Evolutionary conservation across 2,113 vertebrate genomes (phyloP), one percentile per base, ranked within the genome.

Genomic region (Phrynocephalus versicolor): DNA sequence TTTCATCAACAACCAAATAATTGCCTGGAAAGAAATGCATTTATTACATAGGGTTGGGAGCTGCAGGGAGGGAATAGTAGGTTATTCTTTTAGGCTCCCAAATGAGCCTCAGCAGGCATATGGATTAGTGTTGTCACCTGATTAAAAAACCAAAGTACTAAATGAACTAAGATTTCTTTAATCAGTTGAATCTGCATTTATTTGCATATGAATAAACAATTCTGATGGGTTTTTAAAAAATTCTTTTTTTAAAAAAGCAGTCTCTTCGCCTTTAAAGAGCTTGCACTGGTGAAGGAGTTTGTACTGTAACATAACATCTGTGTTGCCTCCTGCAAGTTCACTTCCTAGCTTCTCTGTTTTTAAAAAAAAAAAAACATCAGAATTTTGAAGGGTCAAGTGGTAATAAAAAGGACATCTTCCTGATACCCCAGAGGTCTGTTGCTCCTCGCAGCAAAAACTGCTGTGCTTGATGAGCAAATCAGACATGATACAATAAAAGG

Each of bases 21-120:
- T 81, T 84, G 21, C 35, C 27, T 0, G 85, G 77, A 79, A 73
- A 92, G 80, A 83, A 39, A 18, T 76, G 77, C 84, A 74, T 91
- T n/a, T 77, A 8, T 89, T 89, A 85, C 37, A 25, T 87, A 74
- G 15, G 81, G 81, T 69, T 71, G 23, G 69, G 79, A 75, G 25
- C 37, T 81, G 23, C 33, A 33, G 69, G 33, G 72, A 73, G 23
- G 25, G 60, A 33, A 69, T 41, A 19, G 73, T 60, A 67, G 70
- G 74, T 64, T 65, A 45, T 27, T 88, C 77, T 82, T 87, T 41
- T 45, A 81, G 58, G 57, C 89, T 83, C 58, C 39, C 79, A 92
- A 82, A 64, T 35, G 81, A 76, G 77, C 85, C 91, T 62, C 87
- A 74, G 65, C 67, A 70, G 88, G 23, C 14, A 72, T 81, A 23